phyloP scores from a whole-genome alignment of 2,797 vertebrate species.

The Amblyraja radiata region DNA sequence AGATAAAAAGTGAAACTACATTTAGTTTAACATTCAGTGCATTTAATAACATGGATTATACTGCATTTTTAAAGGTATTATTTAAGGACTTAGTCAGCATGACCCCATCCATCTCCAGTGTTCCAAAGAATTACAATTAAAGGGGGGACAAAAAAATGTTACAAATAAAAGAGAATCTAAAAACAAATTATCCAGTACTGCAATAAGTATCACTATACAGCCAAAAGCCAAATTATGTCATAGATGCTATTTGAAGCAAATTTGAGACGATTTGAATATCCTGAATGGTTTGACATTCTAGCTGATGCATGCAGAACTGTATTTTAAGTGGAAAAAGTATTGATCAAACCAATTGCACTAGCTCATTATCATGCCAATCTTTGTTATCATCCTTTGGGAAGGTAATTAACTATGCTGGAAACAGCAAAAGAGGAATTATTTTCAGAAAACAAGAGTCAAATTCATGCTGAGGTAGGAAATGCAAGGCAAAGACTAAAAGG shows the following conservation, averaged over 20 bases:
- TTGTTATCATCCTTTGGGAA: constrained; percentile 46
- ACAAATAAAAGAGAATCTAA: neutral
- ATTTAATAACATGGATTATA: neutral
- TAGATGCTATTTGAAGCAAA: neutral
- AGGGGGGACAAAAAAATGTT: neutral
- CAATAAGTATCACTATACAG: neutral
- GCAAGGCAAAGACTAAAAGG: constrained; percentile 5
- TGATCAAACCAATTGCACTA: constrained; percentile 46
- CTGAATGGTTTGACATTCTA: neutral
- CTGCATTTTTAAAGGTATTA: neutral
- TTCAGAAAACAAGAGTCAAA: constrained; percentile 43
- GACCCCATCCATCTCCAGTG: neutral
- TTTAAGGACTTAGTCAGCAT: neutral
- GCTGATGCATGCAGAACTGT: neutral
- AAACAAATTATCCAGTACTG: neutral
- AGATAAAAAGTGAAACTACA: neutral
- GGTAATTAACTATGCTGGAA: constrained; percentile 54
- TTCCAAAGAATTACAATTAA: neutral
- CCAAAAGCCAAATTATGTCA: neutral
- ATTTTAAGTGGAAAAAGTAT: neutral
- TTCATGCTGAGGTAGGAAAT: constrained; percentile 31
- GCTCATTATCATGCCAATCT: constrained; percentile 46
- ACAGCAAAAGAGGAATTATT: constrained; percentile 49
- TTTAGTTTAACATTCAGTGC: neutral
- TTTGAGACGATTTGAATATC: neutral